Evolutionary conservation across 2,113 vertebrate species (phyloP).

Genomic region (Jaculus jaculus): DNA sequence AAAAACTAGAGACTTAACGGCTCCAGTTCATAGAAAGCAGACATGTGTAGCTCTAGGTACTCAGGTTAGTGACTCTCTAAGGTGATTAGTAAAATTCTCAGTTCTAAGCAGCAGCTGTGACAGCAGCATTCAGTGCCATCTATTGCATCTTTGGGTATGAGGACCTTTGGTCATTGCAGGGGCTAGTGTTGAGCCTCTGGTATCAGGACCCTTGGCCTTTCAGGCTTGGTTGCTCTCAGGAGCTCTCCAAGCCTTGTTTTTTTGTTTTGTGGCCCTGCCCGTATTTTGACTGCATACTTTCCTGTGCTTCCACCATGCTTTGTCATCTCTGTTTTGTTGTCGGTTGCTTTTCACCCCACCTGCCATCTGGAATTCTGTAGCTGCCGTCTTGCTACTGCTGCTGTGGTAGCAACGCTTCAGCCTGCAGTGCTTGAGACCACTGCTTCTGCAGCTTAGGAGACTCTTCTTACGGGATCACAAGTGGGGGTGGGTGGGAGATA

Average conservation of each 20-base stretch:
- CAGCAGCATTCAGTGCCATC: neutral
- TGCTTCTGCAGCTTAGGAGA: neutral
- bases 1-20: neutral
- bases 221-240: neutral
- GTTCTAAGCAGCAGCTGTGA: neutral
- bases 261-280: neutral
- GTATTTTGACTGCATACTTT: neutral
- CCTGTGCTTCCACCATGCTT: neutral
- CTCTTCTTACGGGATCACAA: neutral
- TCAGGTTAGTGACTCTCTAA: neutral
- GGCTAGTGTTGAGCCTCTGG: neutral
- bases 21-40: neutral
- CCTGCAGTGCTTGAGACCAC: neutral
- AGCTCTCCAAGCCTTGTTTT: neutral
- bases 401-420: neutral
- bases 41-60: neutral
- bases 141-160: neutral
- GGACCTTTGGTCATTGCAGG: neutral
- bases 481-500: too few relatives aligned
- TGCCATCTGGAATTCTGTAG: neutral
- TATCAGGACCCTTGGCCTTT: neutral
- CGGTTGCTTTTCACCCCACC: neutral
- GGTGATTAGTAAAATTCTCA: neutral
- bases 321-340: neutral
- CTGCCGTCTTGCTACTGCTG: neutral